Percentiles rank a stretch among this genome's conserved stretches.
These are phyloP conservation scores for Nebria brevicollis DNA, from an alignment of 2,888 invertebrate genomes.

Conservation along the genomic window DNA sequence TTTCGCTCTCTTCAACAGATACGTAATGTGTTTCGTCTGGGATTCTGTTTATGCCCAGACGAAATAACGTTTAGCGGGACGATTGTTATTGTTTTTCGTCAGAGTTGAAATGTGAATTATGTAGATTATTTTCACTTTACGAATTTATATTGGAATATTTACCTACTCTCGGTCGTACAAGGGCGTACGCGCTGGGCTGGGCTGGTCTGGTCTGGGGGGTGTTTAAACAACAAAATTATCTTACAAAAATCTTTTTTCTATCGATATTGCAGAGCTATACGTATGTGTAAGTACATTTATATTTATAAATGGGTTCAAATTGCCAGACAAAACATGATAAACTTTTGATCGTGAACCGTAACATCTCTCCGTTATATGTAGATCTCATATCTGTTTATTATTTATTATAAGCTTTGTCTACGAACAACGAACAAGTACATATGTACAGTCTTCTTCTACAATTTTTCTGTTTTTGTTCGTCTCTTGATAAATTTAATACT, in stretches of 20 bases:
- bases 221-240: no score
- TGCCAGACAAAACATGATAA: not conserved
- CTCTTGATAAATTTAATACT: not conserved
- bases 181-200: no score
- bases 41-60: not conserved
- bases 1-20: not conserved
- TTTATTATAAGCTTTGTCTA: not conserved
- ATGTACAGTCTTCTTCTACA: not conserved
- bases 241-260: no score
- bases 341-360: constrained; percentile 1
- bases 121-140: no score
- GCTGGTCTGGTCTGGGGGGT: no score
- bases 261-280: no score
- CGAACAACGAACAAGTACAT: not conserved
- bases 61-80: not conserved
- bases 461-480: no score
- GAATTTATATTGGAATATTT: no score
- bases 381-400: not conserved
- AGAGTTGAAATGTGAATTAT: no score
- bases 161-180: no score
- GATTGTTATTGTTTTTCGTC: not conserved
- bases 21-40: not conserved
- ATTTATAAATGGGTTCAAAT: not conserved
- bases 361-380: not conserved
- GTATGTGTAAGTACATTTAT: no score